Evolutionary conservation across 2,888 invertebrate species (phyloP).

Genomic region (Malachius bipustulatus): DNA sequence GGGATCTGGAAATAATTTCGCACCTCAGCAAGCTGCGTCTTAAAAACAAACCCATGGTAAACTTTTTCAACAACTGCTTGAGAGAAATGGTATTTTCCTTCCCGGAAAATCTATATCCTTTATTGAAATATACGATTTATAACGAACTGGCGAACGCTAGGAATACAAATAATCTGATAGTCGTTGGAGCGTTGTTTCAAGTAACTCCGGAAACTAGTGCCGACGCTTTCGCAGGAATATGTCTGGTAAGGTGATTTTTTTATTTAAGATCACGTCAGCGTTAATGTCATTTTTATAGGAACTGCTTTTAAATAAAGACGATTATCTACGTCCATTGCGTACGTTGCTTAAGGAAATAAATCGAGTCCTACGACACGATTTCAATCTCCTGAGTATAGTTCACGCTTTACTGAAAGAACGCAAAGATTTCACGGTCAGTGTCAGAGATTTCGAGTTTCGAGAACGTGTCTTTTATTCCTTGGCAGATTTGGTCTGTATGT

Average conservation of each 20-base stretch:
- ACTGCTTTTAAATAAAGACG: constrained; percentile 74
- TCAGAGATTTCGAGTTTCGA: constrained; percentile 54
- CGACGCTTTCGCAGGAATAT: constrained; percentile 72
- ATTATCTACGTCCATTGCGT: constrained; percentile 77
- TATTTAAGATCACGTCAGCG: too few relatives aligned
- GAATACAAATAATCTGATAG: constrained; percentile 90
- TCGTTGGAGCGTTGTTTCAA: constrained; percentile 80
- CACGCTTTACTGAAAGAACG: constrained; percentile 59
- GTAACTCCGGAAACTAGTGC: constrained; percentile 73
- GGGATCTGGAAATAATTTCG: constrained; percentile 61
- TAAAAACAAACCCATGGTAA: constrained; percentile 87
- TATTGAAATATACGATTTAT: constrained; percentile 84
- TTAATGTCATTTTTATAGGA: constrained; percentile 65
- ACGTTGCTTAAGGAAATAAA: constrained; percentile 81
- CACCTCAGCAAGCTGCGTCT: constrained; percentile 80
- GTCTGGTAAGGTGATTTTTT: constrained; percentile 39
- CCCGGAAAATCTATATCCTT: constrained; percentile 70
- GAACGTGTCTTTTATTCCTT: constrained; percentile 76
- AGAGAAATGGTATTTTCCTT: constrained; percentile 80
- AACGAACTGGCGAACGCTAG: constrained; percentile 87
- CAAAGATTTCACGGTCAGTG: constrained; percentile 47
- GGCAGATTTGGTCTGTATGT: constrained; percentile 74
- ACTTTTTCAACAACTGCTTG: constrained; percentile 77
- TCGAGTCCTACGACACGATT: constrained; percentile 68
- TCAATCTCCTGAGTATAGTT: constrained; percentile 68